Evolutionary conservation across 2,888 invertebrate species (phyloP).

Genomic region (Auanema freiburgensis): DNA sequence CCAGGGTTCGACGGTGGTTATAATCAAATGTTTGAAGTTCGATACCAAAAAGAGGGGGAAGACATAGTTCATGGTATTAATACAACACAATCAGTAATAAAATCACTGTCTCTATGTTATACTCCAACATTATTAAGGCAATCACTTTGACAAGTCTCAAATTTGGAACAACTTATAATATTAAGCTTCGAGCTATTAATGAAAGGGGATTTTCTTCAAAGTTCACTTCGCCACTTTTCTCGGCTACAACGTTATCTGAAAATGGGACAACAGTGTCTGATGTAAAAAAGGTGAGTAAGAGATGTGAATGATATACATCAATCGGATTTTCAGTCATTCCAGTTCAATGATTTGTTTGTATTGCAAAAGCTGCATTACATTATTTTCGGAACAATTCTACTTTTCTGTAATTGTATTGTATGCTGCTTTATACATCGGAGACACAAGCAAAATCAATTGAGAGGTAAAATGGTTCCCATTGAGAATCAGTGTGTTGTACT

Average conservation of each 20-base stretch:
- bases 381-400: background rate
- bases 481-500: background rate
- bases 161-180: conserved; percentile 20
- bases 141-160: too few species aligned
- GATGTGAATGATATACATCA: too few species aligned
- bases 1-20: conserved; percentile 62
- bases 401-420: conserved; percentile 1
- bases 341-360: background rate
- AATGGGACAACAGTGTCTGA: conserved; percentile 40
- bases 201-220: conserved; percentile 41
- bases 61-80: conserved; percentile 48
- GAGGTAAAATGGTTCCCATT: too few species aligned
- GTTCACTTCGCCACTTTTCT: conserved; percentile 32
- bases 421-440: conserved; percentile 12
- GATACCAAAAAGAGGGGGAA: conserved; percentile 49
- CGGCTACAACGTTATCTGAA: conserved; percentile 41
- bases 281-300: conserved; percentile 10
- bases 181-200: conserved; percentile 49
- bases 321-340: background rate
- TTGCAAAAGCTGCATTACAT: background rate
- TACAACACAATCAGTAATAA: conserved; percentile 53
- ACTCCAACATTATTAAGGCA: too few species aligned
- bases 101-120: too few species aligned
- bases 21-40: conserved; percentile 57
- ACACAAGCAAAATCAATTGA: conserved; percentile 11